phyloP scores from a whole-genome alignment of 2,888 invertebrate species.

The Meiosimyza platycephala region DNA sequence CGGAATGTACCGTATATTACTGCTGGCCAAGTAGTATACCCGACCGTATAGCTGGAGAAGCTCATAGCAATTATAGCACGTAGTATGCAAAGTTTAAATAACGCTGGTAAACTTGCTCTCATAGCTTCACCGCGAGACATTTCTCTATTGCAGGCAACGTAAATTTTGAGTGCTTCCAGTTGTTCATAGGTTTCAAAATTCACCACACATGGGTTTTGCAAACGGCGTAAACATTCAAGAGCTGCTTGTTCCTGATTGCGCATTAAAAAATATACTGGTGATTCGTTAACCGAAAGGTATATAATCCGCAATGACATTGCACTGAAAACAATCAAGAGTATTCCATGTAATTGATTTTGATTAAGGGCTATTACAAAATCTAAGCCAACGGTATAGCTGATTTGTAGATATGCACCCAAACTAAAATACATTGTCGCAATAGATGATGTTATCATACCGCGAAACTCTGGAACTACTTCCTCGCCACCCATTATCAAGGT shows the following conservation, averaged over 20 bases:
- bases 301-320: slow-evolving; percentile 45
- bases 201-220: slow-evolving; percentile 51
- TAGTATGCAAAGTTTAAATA: slow-evolving; percentile 49
- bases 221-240: slow-evolving; percentile 51
- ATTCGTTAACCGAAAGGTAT: slow-evolving; percentile 51
- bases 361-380: not conserved
- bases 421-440: slow-evolving; percentile 49
- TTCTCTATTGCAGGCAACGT: slow-evolving; percentile 53
- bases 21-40: slow-evolving; percentile 7
- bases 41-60: slow-evolving; percentile 39
- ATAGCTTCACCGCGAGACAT: slow-evolving; percentile 44
- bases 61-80: slow-evolving; percentile 54
- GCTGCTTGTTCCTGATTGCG: slow-evolving; percentile 54
- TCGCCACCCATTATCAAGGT: slow-evolving; percentile 57
- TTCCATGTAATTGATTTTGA: slow-evolving; percentile 50
- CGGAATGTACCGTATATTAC: slow-evolving; percentile 47
- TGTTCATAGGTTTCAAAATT: slow-evolving; percentile 51
- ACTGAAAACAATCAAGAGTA: slow-evolving; percentile 49
- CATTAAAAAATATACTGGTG: slow-evolving; percentile 55
- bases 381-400: slow-evolving; percentile 39
- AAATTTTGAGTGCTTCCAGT: slow-evolving; percentile 56
- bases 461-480: slow-evolving; percentile 46
- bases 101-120: slow-evolving; percentile 47
- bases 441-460: slow-evolving; percentile 49
- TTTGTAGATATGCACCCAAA: slow-evolving; percentile 53